phyloP scores from a whole-genome alignment of 2,113 vertebrate species.

The Rostratula benghalensis region DNA sequence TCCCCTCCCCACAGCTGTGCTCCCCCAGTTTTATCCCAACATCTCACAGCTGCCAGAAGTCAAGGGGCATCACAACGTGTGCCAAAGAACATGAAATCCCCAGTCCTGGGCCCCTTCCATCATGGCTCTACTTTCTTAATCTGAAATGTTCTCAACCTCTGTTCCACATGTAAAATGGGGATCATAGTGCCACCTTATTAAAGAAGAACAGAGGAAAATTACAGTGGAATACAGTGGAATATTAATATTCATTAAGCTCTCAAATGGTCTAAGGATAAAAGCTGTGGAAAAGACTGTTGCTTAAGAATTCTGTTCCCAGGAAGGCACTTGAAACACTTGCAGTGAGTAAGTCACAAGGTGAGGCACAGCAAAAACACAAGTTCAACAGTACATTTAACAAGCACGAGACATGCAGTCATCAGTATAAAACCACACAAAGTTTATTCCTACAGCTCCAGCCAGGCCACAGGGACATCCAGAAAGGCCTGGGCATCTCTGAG shows the following conservation, averaged over 20 bases:
- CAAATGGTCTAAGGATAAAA: not conserved
- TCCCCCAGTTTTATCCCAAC: not conserved
- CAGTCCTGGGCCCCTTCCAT: not conserved
- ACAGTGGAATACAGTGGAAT: not conserved
- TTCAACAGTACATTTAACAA: not conserved
- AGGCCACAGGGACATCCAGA: not conserved
- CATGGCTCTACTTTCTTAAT: rapidly evolving
- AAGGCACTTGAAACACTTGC: not conserved
- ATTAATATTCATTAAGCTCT: not conserved
- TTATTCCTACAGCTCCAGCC: not conserved
- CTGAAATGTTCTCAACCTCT: not conserved
- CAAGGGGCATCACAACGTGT: not conserved
- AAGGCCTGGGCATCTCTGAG: not conserved
- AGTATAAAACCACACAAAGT: not conserved
- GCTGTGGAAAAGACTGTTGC: not conserved
- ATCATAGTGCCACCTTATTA: not conserved
- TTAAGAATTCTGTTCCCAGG: not conserved
- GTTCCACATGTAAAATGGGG: not conserved
- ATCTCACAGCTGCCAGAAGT: not conserved
- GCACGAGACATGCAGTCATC: rapidly evolving
- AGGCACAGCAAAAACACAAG: not conserved
- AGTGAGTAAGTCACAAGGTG: not conserved
- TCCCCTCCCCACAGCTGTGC: rapidly evolving
- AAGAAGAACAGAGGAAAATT: not conserved
- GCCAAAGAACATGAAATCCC: not conserved